phyloP scores from a whole-genome alignment of 2,888 invertebrate species.

The Dynastes maya region DNA sequence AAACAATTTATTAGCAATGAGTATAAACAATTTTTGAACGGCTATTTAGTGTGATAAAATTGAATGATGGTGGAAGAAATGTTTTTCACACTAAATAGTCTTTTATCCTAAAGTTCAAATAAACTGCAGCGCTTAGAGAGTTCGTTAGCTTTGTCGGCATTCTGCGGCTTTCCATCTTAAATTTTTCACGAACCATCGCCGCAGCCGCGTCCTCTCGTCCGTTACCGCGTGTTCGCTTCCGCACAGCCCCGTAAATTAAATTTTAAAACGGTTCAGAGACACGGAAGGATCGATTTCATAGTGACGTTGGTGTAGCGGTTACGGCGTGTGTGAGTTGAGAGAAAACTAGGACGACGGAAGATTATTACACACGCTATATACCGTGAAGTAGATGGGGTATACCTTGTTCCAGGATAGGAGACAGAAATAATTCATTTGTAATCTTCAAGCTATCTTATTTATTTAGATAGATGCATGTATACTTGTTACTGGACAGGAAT shows the following conservation, averaged over 20 bases:
- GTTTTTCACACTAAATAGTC: too few relatives aligned
- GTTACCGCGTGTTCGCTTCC: background rate
- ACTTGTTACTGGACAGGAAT: too few relatives aligned
- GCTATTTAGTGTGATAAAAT: too few relatives aligned
- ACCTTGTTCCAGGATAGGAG: too few relatives aligned
- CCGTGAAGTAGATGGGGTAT: too few relatives aligned
- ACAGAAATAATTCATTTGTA: too few relatives aligned
- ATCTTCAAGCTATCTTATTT: too few relatives aligned
- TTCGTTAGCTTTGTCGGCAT: background rate
- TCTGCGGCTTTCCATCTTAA: background rate
- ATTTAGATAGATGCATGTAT: too few relatives aligned
- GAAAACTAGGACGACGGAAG: conserved; percentile 18
- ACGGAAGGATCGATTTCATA: conserved; percentile 27
- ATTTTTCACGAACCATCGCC: conserved; percentile 4
- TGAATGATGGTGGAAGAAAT: too few relatives aligned
- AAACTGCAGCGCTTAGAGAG: background rate
- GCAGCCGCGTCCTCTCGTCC: background rate
- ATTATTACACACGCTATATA: background rate
- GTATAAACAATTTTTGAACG: too few relatives aligned
- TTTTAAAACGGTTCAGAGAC: conserved; percentile 32
- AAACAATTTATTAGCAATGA: too few relatives aligned
- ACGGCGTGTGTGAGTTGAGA: background rate
- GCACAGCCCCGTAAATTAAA: conserved; percentile 24
- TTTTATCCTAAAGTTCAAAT: too few relatives aligned
- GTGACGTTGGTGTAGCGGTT: background rate